Evolutionary conservation across 2,797 vertebrate species (phyloP), one percentile per base, ranked within the genome.

Genomic region (Pseudochirops cupreus): DNA sequence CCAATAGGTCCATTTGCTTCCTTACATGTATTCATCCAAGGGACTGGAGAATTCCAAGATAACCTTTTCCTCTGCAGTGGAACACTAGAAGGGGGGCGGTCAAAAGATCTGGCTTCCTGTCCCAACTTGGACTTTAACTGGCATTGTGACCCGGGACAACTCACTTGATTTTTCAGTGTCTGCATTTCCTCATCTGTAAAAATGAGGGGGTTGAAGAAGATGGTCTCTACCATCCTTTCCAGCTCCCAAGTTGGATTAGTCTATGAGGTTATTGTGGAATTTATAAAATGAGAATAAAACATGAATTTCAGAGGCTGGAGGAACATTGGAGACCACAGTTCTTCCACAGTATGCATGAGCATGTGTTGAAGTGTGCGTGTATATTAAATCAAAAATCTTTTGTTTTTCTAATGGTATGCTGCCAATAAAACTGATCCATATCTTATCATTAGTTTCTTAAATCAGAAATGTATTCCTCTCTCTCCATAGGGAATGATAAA

Each of bases 371-470:
- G 24, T 46, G 9, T 46, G 13, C 0, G 50, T 87, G 39, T 87
- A 87, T 46, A 87, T 46, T 87, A 28, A 87, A 46, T 87, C 39
- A 87, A 50, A 50, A 87, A 7, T 11, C 46, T 98, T 94, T 87
- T 50, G 56, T 92, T 92, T 89, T 94, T 74, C 97, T 95, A 82
- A 97, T 50, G 96, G 91, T 53, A 89, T 26, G 67, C 18, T n/a
- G 29, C 91, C 94, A 96, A 96, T 82, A 91, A 91, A 95, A 98
- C 94, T 92, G 92, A 54, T 87, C 62, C 93, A 91, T 92, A 95
- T 62, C 39, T 89, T 89, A 90, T 62, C 93, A 93, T 95, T 97
- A 95, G 90, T 94, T 57, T 82, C 74, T 10, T 46, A 46, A 46
- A 46, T 11, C 9, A 46, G 74, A 82, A 46, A 46, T 82, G 10